Conservation (phyloP, 64 coral and sea anemone genomes). For the Trachythela sp. region DNA sequence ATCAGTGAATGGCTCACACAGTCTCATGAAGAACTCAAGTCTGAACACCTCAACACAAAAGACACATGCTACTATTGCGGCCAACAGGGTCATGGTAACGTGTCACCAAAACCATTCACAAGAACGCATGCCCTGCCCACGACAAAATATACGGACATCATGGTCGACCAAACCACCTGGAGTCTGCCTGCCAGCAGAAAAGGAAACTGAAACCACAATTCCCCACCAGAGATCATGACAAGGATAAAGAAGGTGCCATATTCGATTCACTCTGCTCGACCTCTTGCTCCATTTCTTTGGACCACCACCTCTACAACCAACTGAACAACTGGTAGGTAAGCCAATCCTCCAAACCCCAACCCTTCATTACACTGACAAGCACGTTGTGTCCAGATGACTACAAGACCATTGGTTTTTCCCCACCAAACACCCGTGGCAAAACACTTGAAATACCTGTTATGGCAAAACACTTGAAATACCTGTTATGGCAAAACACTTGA, state of each 20-base stretch:
- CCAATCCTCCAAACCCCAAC: not conserved
- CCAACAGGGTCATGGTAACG: not conserved
- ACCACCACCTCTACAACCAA: constrained; percentile 38
- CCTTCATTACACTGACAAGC: not conserved
- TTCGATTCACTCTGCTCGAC: not conserved
- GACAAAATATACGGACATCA: not conserved
- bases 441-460: not conserved
- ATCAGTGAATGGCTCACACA: not conserved
- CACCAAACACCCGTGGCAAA: not conserved
- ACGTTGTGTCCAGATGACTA: constrained; percentile 24
- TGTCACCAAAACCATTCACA: not conserved
- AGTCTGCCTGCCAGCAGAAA: constrained; percentile 40
- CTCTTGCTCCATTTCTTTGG: not conserved
- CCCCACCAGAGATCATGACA: not conserved
- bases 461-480: not conserved
- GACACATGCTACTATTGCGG: not conserved
- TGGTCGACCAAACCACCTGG: not conserved
- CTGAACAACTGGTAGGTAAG: constrained; percentile 6
- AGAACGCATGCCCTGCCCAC: not conserved
- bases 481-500: no score
- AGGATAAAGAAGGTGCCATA: not conserved
- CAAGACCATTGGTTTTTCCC: not conserved
- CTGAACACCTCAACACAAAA: not conserved
- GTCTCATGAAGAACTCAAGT: not conserved
- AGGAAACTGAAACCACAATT: not conserved